Conservation (phyloP, 2,797 vertebrate genomes). For the Pseudochaenichthys georgianus region DNA sequence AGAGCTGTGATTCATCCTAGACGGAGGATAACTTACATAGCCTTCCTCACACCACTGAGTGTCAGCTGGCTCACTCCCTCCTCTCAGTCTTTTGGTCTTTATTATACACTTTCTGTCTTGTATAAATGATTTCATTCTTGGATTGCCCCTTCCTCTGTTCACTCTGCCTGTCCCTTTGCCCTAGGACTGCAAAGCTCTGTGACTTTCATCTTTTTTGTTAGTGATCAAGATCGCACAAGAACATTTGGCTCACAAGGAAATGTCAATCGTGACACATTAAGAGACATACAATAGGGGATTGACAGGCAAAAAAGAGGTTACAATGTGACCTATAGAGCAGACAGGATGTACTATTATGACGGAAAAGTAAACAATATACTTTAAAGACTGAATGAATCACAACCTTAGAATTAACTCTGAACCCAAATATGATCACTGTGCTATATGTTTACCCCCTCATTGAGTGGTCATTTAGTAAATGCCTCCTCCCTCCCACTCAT, state of each 20-base stretch:
- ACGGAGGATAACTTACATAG: slow-evolving; percentile 72
- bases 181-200: slow-evolving; percentile 36
- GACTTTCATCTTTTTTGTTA: slow-evolving; percentile 35
- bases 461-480: slow-evolving; percentile 67
- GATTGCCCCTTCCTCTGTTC: slow-evolving; percentile 33
- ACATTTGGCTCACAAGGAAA: background rate
- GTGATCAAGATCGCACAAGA: slow-evolving; percentile 15
- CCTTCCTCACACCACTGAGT: slow-evolving; percentile 56
- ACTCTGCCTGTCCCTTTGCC: slow-evolving; percentile 26
- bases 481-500: slow-evolving; percentile 29
- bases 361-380: background rate
- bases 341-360: background rate
- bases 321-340: slow-evolving; percentile 3
- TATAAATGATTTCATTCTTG: slow-evolving; percentile 42
- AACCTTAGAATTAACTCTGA: slow-evolving; percentile 18
- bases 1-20: slow-evolving; percentile 81
- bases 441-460: slow-evolving; percentile 35
- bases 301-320: background rate
- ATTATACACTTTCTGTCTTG: slow-evolving; percentile 21
- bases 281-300: background rate
- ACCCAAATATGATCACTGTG: slow-evolving; percentile 27
- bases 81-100: slow-evolving; percentile 16
- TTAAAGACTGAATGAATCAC: slow-evolving; percentile 24
- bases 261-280: slow-evolving; percentile 9
- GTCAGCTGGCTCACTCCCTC: slow-evolving; percentile 28